These are phyloP conservation scores for Gadopsis bispinosus DNA, from an alignment of 2,797 vertebrate species.

Conservation along the genomic window DNA sequence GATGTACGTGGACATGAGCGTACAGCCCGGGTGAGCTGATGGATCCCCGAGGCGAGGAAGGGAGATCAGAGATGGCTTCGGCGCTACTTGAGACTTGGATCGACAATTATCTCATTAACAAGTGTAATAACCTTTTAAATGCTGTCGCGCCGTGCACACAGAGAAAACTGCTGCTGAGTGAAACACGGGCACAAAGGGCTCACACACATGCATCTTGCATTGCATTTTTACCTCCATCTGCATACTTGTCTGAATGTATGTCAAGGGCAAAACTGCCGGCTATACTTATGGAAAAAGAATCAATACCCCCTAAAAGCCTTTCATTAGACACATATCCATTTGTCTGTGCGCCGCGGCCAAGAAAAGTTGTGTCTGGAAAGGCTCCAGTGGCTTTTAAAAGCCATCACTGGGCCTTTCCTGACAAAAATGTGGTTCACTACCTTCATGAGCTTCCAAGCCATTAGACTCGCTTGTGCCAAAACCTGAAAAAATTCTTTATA, in stretches of 20 bases:
- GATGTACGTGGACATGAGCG: conserved; percentile 56
- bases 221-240: conserved; percentile 29
- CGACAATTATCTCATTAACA: conserved; percentile 41
- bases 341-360: conserved; percentile 70
- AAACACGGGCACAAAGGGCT: not conserved
- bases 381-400: conserved; percentile 74
- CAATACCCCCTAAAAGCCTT: conserved; percentile 84
- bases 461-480: conserved; percentile 40
- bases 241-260: conserved; percentile 56
- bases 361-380: conserved; percentile 72
- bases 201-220: not conserved
- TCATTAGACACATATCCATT: conserved; percentile 77
- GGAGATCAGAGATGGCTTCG: conserved; percentile 34
- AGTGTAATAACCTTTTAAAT: conserved; percentile 39
- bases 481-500: conserved; percentile 17
- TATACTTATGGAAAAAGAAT: conserved; percentile 62
- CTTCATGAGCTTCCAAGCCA: conserved; percentile 52
- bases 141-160: not conserved
- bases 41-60: conserved; percentile 25
- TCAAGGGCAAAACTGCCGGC: conserved; percentile 62
- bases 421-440: conserved; percentile 61
- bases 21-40: not conserved
- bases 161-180: conserved; percentile 5
- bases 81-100: conserved; percentile 4
- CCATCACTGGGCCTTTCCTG: conserved; percentile 51